Evolutionary conservation across 2,113 vertebrate species (phyloP), one percentile per base, ranked within the genome.

Genomic region (Origma solitaria): DNA sequence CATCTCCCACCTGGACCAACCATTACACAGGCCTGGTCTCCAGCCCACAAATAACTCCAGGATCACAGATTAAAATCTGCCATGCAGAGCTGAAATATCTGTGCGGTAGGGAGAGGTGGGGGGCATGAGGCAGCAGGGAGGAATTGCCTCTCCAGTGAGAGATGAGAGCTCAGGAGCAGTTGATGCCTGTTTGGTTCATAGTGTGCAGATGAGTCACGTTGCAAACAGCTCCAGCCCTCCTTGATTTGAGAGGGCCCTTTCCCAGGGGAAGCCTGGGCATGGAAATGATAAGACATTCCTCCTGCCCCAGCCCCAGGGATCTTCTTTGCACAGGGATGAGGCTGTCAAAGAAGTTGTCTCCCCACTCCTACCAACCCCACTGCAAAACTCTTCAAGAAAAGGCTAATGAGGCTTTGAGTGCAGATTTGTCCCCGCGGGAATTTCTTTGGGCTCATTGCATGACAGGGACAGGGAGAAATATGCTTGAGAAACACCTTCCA

Each of bases 171-270:
- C 56, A 64, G 92, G 88, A 93, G 92, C 33, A 53, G 93, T 92
- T 90, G 23, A 23, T 95, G 93, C 95, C 95, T 96, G 95, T 90
- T 94, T 75, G 85, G 82, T 80, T 94, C 93, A 77, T 49, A 66
- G 70, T 42, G 82, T 42, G 61, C 2, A 1, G 56, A 33, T 92
- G 94, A 96, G 86, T 94, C 94, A 96, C 3, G 0, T 64, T 44
- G 47, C 86, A 88, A 94, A 86, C 44, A 76, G 72, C 80, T 95
- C 88, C 92, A 95, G 76, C 83, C 80, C 51, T 54, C 73, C 53
- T 90, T 71, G 69, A 82, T 79, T 58, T 37, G 54, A 64, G 65
- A 84, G 56, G 47, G 15, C 24, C 57, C 30, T 93, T 91, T 89
- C 86, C 72, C 78, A 79, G 69, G 61, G 78, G 18, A 87, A 90